Base-by-base conservation (phyloP, 2,113 vertebrate species). In the Nibea coibor region DNA sequence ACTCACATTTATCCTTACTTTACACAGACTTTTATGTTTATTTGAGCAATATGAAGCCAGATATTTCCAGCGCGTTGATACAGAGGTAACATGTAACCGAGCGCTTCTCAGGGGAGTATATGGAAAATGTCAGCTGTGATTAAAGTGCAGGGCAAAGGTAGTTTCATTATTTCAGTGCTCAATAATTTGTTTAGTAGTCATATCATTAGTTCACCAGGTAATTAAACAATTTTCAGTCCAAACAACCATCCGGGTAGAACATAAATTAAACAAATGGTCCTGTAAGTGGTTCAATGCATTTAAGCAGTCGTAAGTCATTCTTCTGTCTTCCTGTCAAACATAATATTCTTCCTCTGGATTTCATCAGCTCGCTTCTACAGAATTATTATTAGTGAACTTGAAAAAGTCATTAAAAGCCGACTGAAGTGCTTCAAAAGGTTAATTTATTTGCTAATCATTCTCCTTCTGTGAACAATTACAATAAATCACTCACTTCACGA, bases 401-500 rank as follows among this genome's bases (percentile, higher is more conserved):
- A 78, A 48, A 8, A 17, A 74, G 75, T 84, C 80, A 74, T 88
- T 87, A 84, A 81, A 83, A 84, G 57, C 80, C 39, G 78, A 82
- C 57, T 86, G 50, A 82, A 90, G 66, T 53, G 74, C 73, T 84
- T 81, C 68, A 87, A 80, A 89, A 72, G 80, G 78, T 86, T 84
- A 42, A 91, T 91, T 85, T 85, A 86, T 89, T 83, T 88, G 75
- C 61, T 64, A 77, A 81, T 87, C 66, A 71, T 70, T 80, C 77
- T 73, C 47, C 54, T 50, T 83, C 78, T 61, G 54, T 48, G 71
- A 88, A 74, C 65, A 66, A 73, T 87, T 80, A 75, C 39, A 80
- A 89, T 87, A 87, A 86, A 92, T 88, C 75, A 88, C 3, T 65
- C 66, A 50, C 75, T 83, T 50, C 10, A 58, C 5, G 42, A 68